A percentile compares a stretch with the other conserved stretches of the same genome.
phyloP scores from a whole-genome alignment of 2,113 vertebrate species.

The Lepus americanus region DNA sequence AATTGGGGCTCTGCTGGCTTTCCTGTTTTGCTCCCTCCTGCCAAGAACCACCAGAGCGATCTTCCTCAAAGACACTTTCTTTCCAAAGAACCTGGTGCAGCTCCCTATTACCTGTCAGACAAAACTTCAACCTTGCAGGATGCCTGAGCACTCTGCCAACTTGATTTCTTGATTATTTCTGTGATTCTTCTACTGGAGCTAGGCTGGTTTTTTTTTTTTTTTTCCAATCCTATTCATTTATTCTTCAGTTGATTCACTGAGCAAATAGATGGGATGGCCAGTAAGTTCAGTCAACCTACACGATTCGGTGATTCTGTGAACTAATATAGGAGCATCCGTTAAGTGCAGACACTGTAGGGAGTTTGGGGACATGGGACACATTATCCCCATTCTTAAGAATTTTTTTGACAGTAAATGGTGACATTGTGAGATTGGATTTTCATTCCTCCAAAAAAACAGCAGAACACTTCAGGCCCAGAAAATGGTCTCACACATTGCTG shows the following conservation, averaged over 20 bases:
- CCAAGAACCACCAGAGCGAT: not conserved
- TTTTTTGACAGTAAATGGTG: not conserved
- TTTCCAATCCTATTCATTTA: not conserved
- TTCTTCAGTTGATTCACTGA: constrained; percentile 8
- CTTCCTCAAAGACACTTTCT: not conserved
- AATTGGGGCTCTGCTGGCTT: not conserved
- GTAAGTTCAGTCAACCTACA: not conserved
- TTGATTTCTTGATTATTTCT: not conserved
- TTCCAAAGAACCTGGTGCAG: not conserved
- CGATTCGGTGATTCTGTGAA: not conserved
- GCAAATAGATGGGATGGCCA: constrained; percentile 13
- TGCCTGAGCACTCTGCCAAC: not conserved
- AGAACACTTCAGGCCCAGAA: too few relatives aligned
- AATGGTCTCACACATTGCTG: too few relatives aligned
- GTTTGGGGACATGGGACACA: not conserved
- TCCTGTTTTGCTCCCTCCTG: not conserved
- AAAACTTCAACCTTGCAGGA: not conserved
- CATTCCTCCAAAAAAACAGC: too few relatives aligned
- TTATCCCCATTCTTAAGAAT: not conserved
- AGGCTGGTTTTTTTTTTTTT: constrained; percentile 7
- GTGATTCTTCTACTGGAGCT: not conserved
- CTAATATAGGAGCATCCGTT: not conserved
- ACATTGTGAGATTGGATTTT: too few relatives aligned
- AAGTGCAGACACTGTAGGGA: not conserved
- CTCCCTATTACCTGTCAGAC: not conserved